A percentile compares a stretch with the other conserved stretches of the same genome.
Evolutionary conservation across 2,888 invertebrate species (phyloP).

Genomic region (Sicus ferrugineus): DNA sequence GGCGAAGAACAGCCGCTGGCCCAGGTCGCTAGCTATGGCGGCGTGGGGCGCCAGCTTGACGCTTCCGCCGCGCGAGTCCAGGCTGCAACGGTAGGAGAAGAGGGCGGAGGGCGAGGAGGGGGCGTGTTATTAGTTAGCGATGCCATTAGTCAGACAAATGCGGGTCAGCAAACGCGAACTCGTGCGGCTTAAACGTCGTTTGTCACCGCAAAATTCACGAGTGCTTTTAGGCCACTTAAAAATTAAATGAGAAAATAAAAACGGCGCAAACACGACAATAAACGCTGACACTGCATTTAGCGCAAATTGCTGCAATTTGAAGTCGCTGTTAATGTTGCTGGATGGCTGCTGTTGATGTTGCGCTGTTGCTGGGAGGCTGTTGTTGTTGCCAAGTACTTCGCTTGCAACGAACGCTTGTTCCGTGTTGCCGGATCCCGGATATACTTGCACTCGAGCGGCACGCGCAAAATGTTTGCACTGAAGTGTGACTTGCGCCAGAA

Average conservation of each 20-base stretch:
- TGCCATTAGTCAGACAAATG: neutral
- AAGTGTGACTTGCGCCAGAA: neutral
- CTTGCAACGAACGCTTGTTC: slow-evolving; percentile 58
- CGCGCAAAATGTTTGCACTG: neutral
- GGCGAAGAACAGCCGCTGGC: slow-evolving; percentile 77
- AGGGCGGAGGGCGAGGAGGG: neutral
- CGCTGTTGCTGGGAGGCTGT: slow-evolving; percentile 40
- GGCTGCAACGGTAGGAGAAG: slow-evolving; percentile 65
- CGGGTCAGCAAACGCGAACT: neutral
- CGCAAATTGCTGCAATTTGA: slow-evolving; percentile 52
- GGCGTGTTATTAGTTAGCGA: neutral
- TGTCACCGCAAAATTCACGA: too few species aligned
- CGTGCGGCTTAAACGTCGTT: neutral
- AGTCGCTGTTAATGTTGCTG: slow-evolving; percentile 21
- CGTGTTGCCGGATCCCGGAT: slow-evolving; percentile 44
- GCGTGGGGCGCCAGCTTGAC: slow-evolving; percentile 75
- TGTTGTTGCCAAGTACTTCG: slow-evolving; percentile 36
- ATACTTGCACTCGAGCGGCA: slow-evolving; percentile 25
- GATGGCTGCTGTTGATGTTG: slow-evolving; percentile 40
- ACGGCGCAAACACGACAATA: neutral
- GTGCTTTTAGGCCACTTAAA: neutral
- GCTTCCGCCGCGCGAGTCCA: slow-evolving; percentile 80
- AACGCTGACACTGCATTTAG: slow-evolving; percentile 44
- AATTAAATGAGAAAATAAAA: neutral
- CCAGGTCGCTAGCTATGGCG: slow-evolving; percentile 80